Conservation (phyloP, 1,140 invertebrate genomes). For the Carcinoscorpius rotundicauda region DNA sequence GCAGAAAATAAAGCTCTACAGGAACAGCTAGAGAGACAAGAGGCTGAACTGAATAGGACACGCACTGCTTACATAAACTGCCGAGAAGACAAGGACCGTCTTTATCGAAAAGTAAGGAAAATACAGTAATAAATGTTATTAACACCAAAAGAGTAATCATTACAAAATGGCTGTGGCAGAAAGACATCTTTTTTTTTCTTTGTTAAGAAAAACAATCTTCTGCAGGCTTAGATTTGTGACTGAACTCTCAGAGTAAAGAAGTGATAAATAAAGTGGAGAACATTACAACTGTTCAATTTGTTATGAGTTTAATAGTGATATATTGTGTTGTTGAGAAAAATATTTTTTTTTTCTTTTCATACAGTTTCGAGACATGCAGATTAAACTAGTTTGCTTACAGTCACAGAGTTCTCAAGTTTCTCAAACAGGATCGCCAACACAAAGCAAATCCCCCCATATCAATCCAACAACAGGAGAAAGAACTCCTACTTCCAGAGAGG, state of each 20-base stretch:
- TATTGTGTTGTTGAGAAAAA: no score
- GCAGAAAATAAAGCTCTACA: slow-evolving; percentile 29
- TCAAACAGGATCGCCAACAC: slow-evolving; percentile 23
- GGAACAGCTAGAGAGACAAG: slow-evolving; percentile 33
- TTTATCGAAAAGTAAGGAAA: no score
- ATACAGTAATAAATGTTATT: no score
- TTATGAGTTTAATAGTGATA: no score
- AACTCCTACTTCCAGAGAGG: slow-evolving; percentile 28
- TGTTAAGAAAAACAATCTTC: no score
- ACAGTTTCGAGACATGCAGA: slow-evolving; percentile 29
- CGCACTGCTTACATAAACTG: slow-evolving; percentile 28
- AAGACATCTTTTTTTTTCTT: no score
- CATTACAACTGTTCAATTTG: no score
- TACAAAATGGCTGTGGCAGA: no score
- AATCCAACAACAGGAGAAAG: slow-evolving; percentile 26
- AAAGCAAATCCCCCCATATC: slow-evolving; percentile 24
- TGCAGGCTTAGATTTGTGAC: no score
- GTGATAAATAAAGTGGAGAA: no score
- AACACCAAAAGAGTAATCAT: no score
- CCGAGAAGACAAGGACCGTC: slow-evolving; percentile 32
- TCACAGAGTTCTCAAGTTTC: slow-evolving; percentile 19
- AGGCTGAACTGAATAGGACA: slow-evolving; percentile 31
- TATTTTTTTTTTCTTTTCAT: background rate
- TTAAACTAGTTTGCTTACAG: slow-evolving; percentile 27
- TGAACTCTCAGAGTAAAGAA: no score